Evolutionary conservation across 1,140 invertebrate species (phyloP).

Genomic region (Achatina immaculata): DNA sequence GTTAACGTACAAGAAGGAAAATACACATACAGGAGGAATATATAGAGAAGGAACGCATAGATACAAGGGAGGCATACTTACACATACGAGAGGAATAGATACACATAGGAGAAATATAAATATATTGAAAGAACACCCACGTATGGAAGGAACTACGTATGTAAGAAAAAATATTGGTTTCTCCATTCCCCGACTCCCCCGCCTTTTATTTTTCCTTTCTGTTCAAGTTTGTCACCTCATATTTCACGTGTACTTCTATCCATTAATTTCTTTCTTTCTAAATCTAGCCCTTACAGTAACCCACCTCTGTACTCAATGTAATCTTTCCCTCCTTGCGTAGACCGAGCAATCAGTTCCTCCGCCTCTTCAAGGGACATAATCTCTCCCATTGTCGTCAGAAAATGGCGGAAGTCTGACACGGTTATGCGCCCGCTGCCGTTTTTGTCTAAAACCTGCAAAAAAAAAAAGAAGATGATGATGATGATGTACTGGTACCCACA

Average conservation of each 20-base stretch:
- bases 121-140: not conserved
- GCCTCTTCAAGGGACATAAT: conserved; percentile 98
- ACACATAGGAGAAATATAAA: not conserved
- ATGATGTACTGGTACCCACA: too few relatives aligned
- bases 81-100: too few relatives aligned
- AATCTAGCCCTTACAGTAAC: not conserved
- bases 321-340: conserved; percentile 92
- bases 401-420: conserved; percentile 89
- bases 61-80: too few relatives aligned
- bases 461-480: too few relatives aligned
- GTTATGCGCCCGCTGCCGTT: conserved; percentile 44
- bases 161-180: not conserved
- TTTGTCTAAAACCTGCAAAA: conserved; percentile 34
- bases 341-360: conserved; percentile 98
- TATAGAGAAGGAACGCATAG: too few relatives aligned
- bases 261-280: not conserved
- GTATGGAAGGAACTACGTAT: too few relatives aligned
- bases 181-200: too few relatives aligned
- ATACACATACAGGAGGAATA: too few relatives aligned
- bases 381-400: conserved; percentile 99
- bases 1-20: too few relatives aligned
- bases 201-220: too few relatives aligned
- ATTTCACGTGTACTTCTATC: not conserved
- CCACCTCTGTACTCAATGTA: conserved; percentile 60
- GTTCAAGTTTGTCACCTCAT: too few relatives aligned